These are phyloP conservation scores for Rhinolophus ferrumequinum DNA, from an alignment of 2,113 vertebrate species.

Conservation along the genomic window DNA sequence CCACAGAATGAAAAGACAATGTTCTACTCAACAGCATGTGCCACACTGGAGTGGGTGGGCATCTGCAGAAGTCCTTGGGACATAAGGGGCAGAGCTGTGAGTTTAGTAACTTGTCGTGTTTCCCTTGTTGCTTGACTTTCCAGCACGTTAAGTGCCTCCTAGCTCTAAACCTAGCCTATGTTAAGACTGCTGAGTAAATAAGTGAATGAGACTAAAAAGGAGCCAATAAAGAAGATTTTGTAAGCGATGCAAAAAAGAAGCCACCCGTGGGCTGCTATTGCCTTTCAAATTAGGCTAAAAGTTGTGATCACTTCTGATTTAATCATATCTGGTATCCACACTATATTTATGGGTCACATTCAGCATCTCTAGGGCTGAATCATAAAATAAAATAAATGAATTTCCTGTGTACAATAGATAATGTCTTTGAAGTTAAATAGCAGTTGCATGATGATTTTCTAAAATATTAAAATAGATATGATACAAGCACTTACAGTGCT, in stretches of 20 bases:
- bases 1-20: not conserved
- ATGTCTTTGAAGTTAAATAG: not conserved
- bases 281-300: not conserved
- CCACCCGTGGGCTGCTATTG: not conserved
- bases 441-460: not conserved
- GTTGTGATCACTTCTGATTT: not conserved
- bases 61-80: not conserved
- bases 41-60: not conserved
- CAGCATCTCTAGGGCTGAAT: not conserved
- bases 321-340: not conserved
- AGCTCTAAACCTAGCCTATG: not conserved
- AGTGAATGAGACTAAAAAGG: not conserved
- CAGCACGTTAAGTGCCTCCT: not conserved
- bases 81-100: not conserved
- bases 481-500: not conserved
- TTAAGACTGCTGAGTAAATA: not conserved
- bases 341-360: not conserved
- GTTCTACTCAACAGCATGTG: not conserved
- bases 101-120: not conserved
- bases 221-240: not conserved
- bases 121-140: not conserved
- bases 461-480: not conserved
- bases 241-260: not conserved
- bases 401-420: not conserved
- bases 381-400: not conserved